Percentiles rank a stretch among this genome's conserved stretches.
These are phyloP conservation scores for Grus americana DNA, from an alignment of 2,113 vertebrate genomes.

Conservation along the genomic window DNA sequence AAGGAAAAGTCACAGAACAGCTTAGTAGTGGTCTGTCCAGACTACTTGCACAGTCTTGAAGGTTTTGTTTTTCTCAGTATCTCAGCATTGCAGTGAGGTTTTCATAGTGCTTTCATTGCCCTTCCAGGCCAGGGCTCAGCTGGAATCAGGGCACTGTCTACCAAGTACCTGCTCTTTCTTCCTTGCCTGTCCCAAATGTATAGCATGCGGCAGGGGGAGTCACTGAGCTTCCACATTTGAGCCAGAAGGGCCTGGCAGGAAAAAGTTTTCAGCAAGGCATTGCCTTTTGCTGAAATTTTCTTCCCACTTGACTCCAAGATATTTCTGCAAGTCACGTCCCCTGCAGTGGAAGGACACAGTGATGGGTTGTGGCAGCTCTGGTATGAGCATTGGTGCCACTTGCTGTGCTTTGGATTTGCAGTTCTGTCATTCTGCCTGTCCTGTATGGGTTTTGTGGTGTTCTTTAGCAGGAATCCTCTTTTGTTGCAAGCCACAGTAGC, in stretches of 20 bases:
- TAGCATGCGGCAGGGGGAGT: background rate
- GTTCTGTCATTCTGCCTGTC: background rate
- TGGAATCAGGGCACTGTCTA: background rate
- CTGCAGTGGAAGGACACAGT: background rate
- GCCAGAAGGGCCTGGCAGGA: background rate
- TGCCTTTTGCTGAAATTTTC: background rate
- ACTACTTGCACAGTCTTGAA: background rate
- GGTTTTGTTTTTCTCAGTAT: background rate
- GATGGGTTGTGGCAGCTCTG: background rate
- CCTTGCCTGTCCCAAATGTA: background rate
- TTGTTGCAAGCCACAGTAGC: background rate
- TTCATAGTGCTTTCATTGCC: background rate
- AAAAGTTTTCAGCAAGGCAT: background rate
- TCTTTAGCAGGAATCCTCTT: background rate
- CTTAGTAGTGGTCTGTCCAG: background rate
- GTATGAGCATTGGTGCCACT: background rate
- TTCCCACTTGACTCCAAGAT: background rate
- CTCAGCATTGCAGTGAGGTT: background rate
- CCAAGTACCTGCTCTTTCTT: background rate
- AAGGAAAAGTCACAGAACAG: background rate
- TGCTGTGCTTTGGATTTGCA: background rate
- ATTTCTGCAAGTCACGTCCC: background rate
- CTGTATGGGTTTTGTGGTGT: background rate
- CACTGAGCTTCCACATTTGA: background rate
- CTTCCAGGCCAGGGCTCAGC: background rate